These are phyloP conservation scores for Chelon auratus DNA, from an alignment of 2,797 vertebrate species.

Conservation along the genomic window DNA sequence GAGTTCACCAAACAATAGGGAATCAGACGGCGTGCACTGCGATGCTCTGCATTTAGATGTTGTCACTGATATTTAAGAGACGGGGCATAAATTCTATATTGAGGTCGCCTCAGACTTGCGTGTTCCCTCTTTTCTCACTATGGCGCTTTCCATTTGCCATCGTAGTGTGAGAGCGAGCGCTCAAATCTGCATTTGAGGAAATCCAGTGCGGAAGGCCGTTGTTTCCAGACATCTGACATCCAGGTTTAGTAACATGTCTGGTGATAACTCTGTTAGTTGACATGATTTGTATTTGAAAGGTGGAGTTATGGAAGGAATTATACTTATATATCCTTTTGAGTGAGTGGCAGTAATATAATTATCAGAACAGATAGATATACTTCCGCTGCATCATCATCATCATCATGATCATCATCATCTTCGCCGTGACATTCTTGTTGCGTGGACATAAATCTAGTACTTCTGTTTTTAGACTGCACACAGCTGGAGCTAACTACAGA, in stretches of 20 bases:
- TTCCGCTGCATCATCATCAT: not conserved
- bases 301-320: conserved; percentile 11
- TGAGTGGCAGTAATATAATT: conserved; percentile 2
- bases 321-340: not conserved
- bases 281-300: conserved; percentile 18
- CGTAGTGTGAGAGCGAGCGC: conserved; percentile 27
- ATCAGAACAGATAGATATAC: not conserved
- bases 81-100: conserved; percentile 4
- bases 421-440: not conserved
- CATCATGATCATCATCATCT: conserved; percentile 8
- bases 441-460: conserved; percentile 24
- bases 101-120: conserved; percentile 33
- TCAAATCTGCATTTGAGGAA: conserved; percentile 42
- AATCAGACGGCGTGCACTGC: conserved; percentile 27
- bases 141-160: conserved; percentile 32
- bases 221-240: conserved; percentile 35
- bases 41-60: conserved; percentile 35
- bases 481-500: conserved; percentile 51
- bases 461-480: conserved; percentile 33
- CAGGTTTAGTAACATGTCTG: conserved; percentile 26
- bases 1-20: conserved; percentile 42
- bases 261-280: conserved; percentile 6
- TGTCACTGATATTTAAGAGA: conserved; percentile 12
- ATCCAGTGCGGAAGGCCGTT: conserved; percentile 32
- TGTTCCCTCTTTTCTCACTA: conserved; percentile 13